Base-by-base conservation (phyloP, 2,113 vertebrate species). In the Xenus cinereus region DNA sequence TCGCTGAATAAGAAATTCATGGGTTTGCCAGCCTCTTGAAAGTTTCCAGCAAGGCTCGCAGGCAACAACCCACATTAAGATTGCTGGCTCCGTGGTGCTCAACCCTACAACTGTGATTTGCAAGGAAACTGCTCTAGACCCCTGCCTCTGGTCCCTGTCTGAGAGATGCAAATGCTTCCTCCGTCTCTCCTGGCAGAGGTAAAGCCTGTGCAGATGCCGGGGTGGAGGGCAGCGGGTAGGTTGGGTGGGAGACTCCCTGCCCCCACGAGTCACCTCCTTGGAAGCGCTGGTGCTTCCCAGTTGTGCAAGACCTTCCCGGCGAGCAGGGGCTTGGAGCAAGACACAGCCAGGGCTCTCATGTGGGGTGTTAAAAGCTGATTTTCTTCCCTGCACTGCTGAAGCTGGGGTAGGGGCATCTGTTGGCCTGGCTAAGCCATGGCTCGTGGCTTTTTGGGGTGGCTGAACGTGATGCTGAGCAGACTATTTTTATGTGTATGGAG, bases 131-230 rank as follows among this genome's bases (percentile, higher is more conserved):
- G n/a, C 22, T 28, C 16, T 4, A 20, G 53, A 37, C 13, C 39
- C 23, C 30, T 80, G 33, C 24, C 43, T 39, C 9, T 1, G 35
- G 56, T 75, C 19, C 27, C 33, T 39, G 27, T 45, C 62, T 33
- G 20, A 6, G 27, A 79, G 48, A 39, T 37, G 32, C 16, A 68
- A 68, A 69, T 50, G 9, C 14, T 28, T 33, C 27, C 35, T 50
- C 37, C 0, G 0, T 10, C 28, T 37, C 69, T 62, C 39, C 3
- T 0, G 53, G 32, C 46, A 24, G 69, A 62, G 22, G 43, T 17
- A 18, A 76, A 64, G 45, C 32, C 81, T 50, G 30, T 37, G 71
- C 57, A 28, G 62, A 41, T 0, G 4, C 13, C 6, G 2, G 7
- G 14, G 19, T 35, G 93, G 28, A 1, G 4, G 74, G 30, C 28